Evolutionary conservation across 1,140 invertebrate species (phyloP).

Genomic region (Drosophila yakuba): DNA sequence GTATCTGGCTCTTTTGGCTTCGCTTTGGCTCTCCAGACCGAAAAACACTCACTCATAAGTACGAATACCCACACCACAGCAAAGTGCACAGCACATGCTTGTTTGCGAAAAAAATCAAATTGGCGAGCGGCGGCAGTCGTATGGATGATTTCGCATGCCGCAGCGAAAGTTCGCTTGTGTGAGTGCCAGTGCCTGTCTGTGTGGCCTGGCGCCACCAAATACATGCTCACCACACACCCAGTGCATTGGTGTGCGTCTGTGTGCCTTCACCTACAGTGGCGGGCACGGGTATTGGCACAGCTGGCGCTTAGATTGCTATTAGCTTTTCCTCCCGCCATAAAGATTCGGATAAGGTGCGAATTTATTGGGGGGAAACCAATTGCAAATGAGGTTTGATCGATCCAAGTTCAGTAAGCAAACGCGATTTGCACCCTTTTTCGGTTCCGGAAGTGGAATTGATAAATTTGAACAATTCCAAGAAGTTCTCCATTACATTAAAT

Average conservation of each 20-base stretch:
- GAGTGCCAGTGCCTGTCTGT: conserved; percentile 2
- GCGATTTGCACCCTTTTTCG: not conserved
- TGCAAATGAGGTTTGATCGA: conserved; percentile 1
- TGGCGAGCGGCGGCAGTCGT: conserved; percentile 21
- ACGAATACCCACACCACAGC: conserved; percentile 7
- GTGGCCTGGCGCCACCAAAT: conserved; percentile 28
- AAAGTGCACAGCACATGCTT: conserved; percentile 28
- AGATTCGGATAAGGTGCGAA: conserved; percentile 20
- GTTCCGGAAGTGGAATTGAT: not conserved
- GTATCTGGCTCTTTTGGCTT: conserved; percentile 20
- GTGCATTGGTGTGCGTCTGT: conserved; percentile 5
- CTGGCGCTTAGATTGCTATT: conserved; percentile 15
- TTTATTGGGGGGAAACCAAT: conserved; percentile 1
- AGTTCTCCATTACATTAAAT: not conserved
- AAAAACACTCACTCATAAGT: conserved; percentile 15
- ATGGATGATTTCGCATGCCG: conserved; percentile 25
- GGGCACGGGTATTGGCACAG: conserved; percentile 17
- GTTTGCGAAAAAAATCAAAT: conserved; percentile 19
- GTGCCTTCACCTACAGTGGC: conserved; percentile 22
- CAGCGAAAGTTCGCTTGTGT: conserved; percentile 1
- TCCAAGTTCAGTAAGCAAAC: not conserved
- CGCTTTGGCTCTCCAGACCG: conserved; percentile 26
- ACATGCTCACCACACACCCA: conserved; percentile 13
- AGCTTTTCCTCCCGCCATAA: conserved; percentile 6
- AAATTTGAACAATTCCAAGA: not conserved